These are phyloP conservation scores for Typhlichthys eigenmanni DNA, from an alignment of 2,797 vertebrate species.

Conservation along the genomic window DNA sequence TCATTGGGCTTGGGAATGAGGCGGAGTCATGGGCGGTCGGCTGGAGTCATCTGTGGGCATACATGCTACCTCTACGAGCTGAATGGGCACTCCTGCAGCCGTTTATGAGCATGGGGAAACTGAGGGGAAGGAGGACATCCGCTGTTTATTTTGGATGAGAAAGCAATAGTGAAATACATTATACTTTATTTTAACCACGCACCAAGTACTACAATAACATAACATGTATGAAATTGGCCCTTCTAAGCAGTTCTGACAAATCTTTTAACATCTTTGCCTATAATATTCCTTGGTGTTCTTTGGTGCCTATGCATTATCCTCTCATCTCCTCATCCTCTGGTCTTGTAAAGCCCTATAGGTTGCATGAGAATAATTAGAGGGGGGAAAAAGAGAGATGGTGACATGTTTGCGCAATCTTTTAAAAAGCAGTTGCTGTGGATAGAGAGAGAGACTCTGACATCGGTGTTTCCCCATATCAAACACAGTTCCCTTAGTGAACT, in stretches of 20 bases:
- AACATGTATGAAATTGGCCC: constrained; percentile 18
- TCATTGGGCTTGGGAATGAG: constrained; percentile 14
- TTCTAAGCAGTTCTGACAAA: constrained; percentile 9
- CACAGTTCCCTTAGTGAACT: not conserved
- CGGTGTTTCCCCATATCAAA: not conserved
- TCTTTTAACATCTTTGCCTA: constrained; percentile 7
- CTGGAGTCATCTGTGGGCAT: no score
- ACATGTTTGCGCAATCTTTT: no score
- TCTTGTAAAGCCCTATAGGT: constrained; percentile 7
- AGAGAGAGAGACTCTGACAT: constrained; percentile 18
- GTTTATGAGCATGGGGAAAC: no score
- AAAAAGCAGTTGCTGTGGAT: not conserved
- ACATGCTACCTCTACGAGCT: no score
- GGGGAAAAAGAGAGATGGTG: constrained; percentile 10
- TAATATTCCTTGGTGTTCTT: not conserved
- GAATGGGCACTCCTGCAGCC: no score
- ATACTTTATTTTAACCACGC: not conserved
- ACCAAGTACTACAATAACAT: constrained; percentile 1
- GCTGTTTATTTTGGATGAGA: not conserved
- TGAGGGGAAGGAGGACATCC: no score
- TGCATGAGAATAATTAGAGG: constrained; percentile 10
- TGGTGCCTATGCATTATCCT: not conserved
- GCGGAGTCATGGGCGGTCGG: not conserved
- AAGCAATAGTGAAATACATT: not conserved
- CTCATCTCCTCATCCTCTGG: constrained; percentile 7